phyloP scores from a whole-genome alignment of 2,888 invertebrate species.

The Thera britannica region DNA sequence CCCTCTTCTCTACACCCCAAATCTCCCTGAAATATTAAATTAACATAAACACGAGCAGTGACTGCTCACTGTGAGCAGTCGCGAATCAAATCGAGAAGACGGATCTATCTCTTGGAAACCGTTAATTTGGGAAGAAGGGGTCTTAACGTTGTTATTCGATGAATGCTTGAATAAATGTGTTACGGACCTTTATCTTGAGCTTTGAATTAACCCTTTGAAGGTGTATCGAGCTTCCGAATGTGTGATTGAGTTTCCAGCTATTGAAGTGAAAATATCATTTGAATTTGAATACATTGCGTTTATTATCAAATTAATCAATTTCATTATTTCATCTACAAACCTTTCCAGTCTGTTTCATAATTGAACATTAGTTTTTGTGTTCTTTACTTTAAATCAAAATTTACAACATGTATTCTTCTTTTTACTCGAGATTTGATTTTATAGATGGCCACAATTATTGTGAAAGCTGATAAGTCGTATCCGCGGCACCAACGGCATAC shows the following conservation, averaged over 20 bases:
- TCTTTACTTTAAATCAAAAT: too few relatives aligned
- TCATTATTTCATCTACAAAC: too few relatives aligned
- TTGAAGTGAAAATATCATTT: conserved; percentile 40
- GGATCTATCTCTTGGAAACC: conserved; percentile 76
- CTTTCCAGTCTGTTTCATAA: too few relatives aligned
- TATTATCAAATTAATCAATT: too few relatives aligned
- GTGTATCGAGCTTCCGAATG: conserved; percentile 42
- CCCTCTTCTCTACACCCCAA: conserved; percentile 39
- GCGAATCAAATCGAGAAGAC: conserved; percentile 76
- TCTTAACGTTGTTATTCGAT: conserved; percentile 55
- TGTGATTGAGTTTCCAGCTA: conserved; percentile 42
- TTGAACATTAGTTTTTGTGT: too few relatives aligned
- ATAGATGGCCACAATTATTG: too few relatives aligned
- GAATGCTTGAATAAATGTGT: conserved; percentile 67
- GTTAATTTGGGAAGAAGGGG: conserved; percentile 63
- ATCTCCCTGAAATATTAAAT: conserved; percentile 69
- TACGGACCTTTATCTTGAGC: conserved; percentile 57
- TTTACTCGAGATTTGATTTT: too few relatives aligned
- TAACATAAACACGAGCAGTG: conserved; percentile 73
- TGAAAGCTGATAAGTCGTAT: too few relatives aligned
- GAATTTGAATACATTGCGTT: conserved; percentile 18
- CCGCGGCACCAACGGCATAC: too few relatives aligned
- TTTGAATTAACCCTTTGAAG: conserved; percentile 44
- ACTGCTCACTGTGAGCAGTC: conserved; percentile 49
- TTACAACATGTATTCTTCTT: too few relatives aligned